Evolutionary conservation across 2,113 vertebrate species (phyloP).

Genomic region (Rhadina sibilatrix): DNA sequence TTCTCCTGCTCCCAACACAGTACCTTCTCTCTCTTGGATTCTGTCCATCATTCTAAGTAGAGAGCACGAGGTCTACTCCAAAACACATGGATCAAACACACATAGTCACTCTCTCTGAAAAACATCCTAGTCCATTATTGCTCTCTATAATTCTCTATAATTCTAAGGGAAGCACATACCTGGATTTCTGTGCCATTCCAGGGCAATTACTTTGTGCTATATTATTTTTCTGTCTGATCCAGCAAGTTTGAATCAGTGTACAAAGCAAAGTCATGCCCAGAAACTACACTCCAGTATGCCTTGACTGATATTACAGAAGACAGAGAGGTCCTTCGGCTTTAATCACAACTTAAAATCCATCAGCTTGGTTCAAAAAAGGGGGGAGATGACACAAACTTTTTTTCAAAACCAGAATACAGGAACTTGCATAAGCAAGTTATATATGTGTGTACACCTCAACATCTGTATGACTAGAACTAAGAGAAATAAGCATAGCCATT

Average conservation of each 20-base stretch:
- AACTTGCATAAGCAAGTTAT: background rate
- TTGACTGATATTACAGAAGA: background rate
- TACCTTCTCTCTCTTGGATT: background rate
- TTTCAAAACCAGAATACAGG: background rate
- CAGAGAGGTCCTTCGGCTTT: background rate
- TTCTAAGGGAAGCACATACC: rapidly evolving
- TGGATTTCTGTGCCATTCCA: background rate
- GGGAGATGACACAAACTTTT: background rate
- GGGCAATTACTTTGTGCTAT: background rate
- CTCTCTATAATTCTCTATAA: too few relatives aligned
- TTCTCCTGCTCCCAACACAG: background rate
- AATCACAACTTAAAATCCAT: background rate
- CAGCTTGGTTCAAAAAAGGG: background rate
- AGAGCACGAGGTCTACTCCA: rapidly evolving
- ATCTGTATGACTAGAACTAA: background rate
- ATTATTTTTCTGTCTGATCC: background rate
- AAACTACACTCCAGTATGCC: background rate
- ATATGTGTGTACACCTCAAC: background rate
- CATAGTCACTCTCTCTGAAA: background rate
- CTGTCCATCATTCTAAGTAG: background rate
- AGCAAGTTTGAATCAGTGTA: background rate
- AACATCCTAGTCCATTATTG: background rate
- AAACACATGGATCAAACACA: background rate
- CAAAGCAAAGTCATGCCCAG: background rate
- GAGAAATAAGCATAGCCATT: background rate